Evolutionary conservation across 1,140 invertebrate species (phyloP).

Genomic region (Myzus persicae): DNA sequence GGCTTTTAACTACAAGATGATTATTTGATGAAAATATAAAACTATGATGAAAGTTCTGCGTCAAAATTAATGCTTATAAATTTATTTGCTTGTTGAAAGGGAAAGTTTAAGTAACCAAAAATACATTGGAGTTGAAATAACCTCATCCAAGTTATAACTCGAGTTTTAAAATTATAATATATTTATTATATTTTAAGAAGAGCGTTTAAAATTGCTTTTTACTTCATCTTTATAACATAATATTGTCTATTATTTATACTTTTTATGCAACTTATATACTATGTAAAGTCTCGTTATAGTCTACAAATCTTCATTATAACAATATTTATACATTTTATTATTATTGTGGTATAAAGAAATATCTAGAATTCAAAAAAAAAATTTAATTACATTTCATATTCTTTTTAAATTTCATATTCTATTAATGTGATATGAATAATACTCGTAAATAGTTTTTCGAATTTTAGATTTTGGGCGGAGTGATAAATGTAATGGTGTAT

Average conservation of each 20-base stretch:
- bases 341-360: background rate
- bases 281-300: background rate
- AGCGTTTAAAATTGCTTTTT: background rate
- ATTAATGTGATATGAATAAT: no score
- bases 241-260: background rate
- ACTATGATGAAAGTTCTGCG: background rate
- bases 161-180: background rate
- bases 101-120: constrained; percentile 13
- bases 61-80: background rate
- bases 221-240: background rate
- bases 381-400: background rate
- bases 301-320: background rate
- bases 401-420: no score
- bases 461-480: background rate
- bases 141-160: background rate
- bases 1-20: background rate
- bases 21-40: background rate
- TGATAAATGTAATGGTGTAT: background rate
- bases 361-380: background rate
- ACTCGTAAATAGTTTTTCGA: background rate
- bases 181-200: constrained; percentile 17
- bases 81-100: background rate
- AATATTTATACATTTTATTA: background rate
- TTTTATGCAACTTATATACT: background rate
- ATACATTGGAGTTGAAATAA: background rate